Conservation (phyloP, 2,113 vertebrate species). For the Xenopus tropicalis region DNA sequence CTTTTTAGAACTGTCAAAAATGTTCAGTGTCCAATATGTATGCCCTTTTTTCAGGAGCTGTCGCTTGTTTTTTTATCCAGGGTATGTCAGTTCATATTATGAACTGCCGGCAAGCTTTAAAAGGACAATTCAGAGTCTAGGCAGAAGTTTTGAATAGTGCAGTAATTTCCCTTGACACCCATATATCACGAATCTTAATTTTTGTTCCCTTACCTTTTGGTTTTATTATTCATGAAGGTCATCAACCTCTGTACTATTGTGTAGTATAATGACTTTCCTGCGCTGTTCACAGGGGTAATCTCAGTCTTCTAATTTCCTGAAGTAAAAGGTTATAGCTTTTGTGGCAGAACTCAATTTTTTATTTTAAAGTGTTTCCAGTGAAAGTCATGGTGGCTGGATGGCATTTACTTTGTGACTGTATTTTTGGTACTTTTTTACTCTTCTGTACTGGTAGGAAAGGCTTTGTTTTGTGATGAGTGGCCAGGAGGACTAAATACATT, state of each 20-base stretch:
- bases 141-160: slow-evolving; percentile 13
- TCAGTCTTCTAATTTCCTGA: slow-evolving; percentile 19
- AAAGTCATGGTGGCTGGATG: background rate
- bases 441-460: too few relatives aligned
- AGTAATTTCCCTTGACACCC: slow-evolving; percentile 25
- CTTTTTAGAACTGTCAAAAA: slow-evolving; percentile 20
- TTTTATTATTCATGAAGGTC: slow-evolving; percentile 31
- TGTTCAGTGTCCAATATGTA: slow-evolving; percentile 4
- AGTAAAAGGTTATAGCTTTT: background rate
- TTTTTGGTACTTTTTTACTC: background rate
- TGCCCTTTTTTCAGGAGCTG: slow-evolving; percentile 28
- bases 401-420: background rate
- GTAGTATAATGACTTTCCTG: slow-evolving; percentile 25
- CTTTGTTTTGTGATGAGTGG: too few relatives aligned
- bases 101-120: slow-evolving; percentile 10
- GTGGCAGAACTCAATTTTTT: background rate
- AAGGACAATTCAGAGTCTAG: slow-evolving; percentile 12
- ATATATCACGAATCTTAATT: slow-evolving; percentile 16
- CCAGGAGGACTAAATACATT: too few relatives aligned
- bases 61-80: slow-evolving; percentile 11
- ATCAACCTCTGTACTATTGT: slow-evolving; percentile 1
- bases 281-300: background rate
- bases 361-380: background rate
- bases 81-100: slow-evolving; percentile 26
- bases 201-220: slow-evolving; percentile 19